phyloP scores from a whole-genome alignment of 2,113 vertebrate genomes.

The Excalfactoria chinensis region DNA sequence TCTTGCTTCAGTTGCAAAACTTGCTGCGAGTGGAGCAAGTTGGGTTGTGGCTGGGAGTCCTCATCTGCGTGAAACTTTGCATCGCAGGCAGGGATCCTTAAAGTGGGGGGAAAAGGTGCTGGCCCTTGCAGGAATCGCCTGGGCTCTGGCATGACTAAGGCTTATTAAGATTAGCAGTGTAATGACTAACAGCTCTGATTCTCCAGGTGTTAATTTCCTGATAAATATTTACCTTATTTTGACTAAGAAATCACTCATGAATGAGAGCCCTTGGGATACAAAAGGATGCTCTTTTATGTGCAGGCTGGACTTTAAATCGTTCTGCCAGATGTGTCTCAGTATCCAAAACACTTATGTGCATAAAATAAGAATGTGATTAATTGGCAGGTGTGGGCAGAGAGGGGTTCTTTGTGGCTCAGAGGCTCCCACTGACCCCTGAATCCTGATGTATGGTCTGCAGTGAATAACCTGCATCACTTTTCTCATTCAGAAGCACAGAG shows the following conservation, averaged over 20 bases:
- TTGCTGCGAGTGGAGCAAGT: slow-evolving; percentile 3
- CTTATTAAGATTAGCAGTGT: background rate
- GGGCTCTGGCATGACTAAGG: slow-evolving; percentile 53
- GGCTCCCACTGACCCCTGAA: background rate
- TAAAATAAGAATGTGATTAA: background rate
- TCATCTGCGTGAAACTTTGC: slow-evolving; percentile 27
- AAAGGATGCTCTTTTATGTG: background rate
- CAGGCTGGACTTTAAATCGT: background rate
- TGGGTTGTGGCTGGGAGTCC: background rate
- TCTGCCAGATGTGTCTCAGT: background rate
- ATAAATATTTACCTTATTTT: slow-evolving; percentile 40
- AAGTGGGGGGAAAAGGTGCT: background rate
- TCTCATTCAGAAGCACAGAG: background rate
- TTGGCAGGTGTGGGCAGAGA: background rate
- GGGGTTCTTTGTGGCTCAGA: background rate
- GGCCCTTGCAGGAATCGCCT: background rate
- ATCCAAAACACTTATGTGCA: background rate
- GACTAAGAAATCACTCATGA: background rate
- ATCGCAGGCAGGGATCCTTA: background rate
- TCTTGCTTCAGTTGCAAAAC: slow-evolving; percentile 47
- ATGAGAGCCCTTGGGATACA: background rate
- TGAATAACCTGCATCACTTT: background rate
- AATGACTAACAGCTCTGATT: slow-evolving; percentile 1
- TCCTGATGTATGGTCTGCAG: background rate
- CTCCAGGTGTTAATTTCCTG: slow-evolving; percentile 9